phyloP scores from a whole-genome alignment of 1,140 invertebrate species.

The Aphelinus certus region DNA sequence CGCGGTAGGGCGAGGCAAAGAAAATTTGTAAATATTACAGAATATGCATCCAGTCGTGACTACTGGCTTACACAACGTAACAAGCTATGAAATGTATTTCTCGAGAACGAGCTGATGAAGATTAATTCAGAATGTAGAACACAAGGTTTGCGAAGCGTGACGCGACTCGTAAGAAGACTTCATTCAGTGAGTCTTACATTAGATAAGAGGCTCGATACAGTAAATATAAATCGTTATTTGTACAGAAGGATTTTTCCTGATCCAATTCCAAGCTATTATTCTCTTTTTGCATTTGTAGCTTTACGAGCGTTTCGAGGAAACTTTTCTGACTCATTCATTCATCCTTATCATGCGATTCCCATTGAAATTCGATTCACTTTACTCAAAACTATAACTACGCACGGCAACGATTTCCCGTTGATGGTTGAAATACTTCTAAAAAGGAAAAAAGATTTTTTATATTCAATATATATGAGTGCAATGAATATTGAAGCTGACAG shows the following conservation, averaged over 20 bases:
- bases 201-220: slow-evolving; percentile 23
- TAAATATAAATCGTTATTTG: slow-evolving; percentile 6
- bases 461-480: background rate
- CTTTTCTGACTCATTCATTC: too few species aligned
- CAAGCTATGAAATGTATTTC: slow-evolving; percentile 1
- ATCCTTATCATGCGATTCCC: too few species aligned
- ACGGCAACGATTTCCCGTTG: too few species aligned
- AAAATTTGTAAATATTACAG: too few species aligned
- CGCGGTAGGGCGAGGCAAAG: too few species aligned
- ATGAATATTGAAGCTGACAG: background rate
- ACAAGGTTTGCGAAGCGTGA: slow-evolving; percentile 28
- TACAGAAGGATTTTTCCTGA: background rate
- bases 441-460: background rate
- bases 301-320: too few species aligned
- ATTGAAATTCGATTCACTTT: too few species aligned
- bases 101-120: slow-evolving; percentile 26
- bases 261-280: background rate
- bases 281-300: background rate
- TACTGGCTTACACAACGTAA: background rate
- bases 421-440: too few species aligned
- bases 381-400: too few species aligned
- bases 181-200: slow-evolving; percentile 23
- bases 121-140: slow-evolving; percentile 38
- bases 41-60: slow-evolving; percentile 1
- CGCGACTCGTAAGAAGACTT: slow-evolving; percentile 29